Percentiles rank a stretch among this genome's conserved stretches.
These are phyloP conservation scores for Hirtodrosophila cameraria DNA, from an alignment of 2,888 invertebrate species.

Conservation along the genomic window DNA sequence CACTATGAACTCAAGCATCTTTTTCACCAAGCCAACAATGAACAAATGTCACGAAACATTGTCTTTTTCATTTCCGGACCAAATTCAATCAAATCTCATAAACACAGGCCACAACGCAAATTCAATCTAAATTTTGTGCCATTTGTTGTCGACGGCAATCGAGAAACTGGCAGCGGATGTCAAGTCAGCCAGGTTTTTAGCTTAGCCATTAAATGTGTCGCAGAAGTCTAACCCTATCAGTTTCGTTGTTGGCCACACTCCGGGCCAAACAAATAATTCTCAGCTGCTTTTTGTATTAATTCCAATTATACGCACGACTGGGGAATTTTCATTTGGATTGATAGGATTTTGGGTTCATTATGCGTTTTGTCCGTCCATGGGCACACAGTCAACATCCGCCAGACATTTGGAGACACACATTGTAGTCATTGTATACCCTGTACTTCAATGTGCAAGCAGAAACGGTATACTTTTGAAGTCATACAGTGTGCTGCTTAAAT, in stretches of 20 bases:
- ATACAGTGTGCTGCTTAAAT: too few species aligned
- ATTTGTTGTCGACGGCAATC: constrained; percentile 3
- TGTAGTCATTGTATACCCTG: constrained; percentile 34
- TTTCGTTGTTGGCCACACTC: background rate
- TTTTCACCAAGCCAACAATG: constrained; percentile 6
- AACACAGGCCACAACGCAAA: constrained; percentile 21
- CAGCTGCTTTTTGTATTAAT: constrained; percentile 78
- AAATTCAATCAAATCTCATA: constrained; percentile 55
- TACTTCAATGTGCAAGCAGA: too few species aligned
- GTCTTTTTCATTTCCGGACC: constrained; percentile 35
- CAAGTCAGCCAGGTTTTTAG: background rate
- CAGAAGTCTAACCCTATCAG: constrained; percentile 32
- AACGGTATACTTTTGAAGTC: too few species aligned
- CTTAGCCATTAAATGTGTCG: constrained; percentile 48
- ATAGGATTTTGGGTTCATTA: constrained; percentile 79
- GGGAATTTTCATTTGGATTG: constrained; percentile 77
- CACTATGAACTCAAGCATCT: constrained; percentile 7
- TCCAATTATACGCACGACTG: constrained; percentile 82
- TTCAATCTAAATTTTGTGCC: constrained; percentile 1
- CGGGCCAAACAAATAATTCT: constrained; percentile 43
- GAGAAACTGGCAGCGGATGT: constrained; percentile 8
- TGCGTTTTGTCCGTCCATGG: constrained; percentile 37
- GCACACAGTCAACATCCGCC: constrained; percentile 48
- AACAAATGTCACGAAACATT: constrained; percentile 12
- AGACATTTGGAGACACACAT: constrained; percentile 41